Evolutionary conservation across 2,113 vertebrate genomes (phyloP).

Genomic region (Embiotoca jacksoni): DNA sequence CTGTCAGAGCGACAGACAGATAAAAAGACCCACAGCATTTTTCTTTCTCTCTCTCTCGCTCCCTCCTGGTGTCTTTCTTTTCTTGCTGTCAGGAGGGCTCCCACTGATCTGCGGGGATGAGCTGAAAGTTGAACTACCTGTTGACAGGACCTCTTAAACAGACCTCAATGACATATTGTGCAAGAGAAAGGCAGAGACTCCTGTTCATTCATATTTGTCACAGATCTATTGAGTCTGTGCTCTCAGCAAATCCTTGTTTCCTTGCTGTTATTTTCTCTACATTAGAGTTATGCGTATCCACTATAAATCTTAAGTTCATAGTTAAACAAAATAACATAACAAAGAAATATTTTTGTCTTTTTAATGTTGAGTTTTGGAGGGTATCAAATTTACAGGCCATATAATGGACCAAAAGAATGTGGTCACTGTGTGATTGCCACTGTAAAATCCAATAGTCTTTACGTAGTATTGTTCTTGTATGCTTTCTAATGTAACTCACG

Average conservation of each 20-base stretch:
- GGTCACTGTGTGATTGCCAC: neutral
- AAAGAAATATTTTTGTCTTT: neutral
- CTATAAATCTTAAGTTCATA: neutral
- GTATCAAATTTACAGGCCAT: neutral
- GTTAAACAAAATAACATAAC: too few relatives aligned
- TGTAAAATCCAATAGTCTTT: neutral
- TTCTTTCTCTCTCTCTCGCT: conserved; percentile 71
- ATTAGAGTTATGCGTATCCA: conserved; percentile 22
- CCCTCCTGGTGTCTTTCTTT: conserved; percentile 77
- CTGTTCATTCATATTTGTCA: conserved; percentile 67
- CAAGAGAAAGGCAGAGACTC: conserved; percentile 63
- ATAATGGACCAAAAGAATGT: neutral
- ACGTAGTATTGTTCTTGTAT: neutral
- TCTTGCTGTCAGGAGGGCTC: conserved; percentile 70
- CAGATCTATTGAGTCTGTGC: conserved; percentile 55
- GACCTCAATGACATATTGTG: conserved; percentile 91
- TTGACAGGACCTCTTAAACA: conserved; percentile 90
- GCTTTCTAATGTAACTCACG: neutral
- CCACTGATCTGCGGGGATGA: conserved; percentile 79
- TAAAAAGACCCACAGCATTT: conserved; percentile 82
- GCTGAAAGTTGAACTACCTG: conserved; percentile 89
- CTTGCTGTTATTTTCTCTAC: conserved; percentile 31
- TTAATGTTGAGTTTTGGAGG: neutral
- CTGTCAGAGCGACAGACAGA: conserved; percentile 79
- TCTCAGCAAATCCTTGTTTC: conserved; percentile 36